Evolutionary conservation across 1,140 invertebrate genomes (phyloP).

Genomic region (Macrocentrus cingulum): DNA sequence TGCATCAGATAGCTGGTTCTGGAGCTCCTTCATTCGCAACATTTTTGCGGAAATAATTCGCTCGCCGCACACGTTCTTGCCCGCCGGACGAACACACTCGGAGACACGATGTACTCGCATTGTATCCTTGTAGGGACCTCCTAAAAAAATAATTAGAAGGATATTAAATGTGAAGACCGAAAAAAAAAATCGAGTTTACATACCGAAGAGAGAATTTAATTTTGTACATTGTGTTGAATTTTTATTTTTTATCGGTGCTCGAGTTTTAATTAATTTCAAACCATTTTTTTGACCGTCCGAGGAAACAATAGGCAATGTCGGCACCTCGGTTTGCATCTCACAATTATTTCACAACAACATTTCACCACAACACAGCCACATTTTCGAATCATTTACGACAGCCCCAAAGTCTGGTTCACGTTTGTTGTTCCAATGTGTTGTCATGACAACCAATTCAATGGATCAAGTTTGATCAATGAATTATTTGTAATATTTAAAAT

Average conservation of each 20-base stretch:
- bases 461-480: too few relatives aligned
- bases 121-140: conserved; percentile 51
- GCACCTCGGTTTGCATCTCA: conserved; percentile 56
- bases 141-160: too few relatives aligned
- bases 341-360: too few relatives aligned
- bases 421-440: too few relatives aligned
- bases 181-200: too few relatives aligned
- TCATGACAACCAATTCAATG: too few relatives aligned
- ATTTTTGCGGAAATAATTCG: conserved; percentile 75
- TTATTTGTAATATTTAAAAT: too few relatives aligned
- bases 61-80: conserved; percentile 64
- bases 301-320: conserved; percentile 49
- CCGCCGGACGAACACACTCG: conserved; percentile 40
- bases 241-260: conserved; percentile 35
- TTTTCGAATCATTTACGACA: conserved; percentile 26
- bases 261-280: too few relatives aligned
- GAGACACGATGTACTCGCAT: conserved; percentile 46
- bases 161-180: too few relatives aligned
- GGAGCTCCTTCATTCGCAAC: conserved; percentile 71
- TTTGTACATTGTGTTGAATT: conserved; percentile 39
- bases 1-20: conserved; percentile 78
- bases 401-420: too few relatives aligned
- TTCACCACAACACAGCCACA: conserved; percentile 29
- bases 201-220: conserved; percentile 52
- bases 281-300: conserved; percentile 43